These are phyloP conservation scores for Steinernema hermaphroditum DNA, from an alignment of 2,888 invertebrate species.

Conservation along the genomic window DNA sequence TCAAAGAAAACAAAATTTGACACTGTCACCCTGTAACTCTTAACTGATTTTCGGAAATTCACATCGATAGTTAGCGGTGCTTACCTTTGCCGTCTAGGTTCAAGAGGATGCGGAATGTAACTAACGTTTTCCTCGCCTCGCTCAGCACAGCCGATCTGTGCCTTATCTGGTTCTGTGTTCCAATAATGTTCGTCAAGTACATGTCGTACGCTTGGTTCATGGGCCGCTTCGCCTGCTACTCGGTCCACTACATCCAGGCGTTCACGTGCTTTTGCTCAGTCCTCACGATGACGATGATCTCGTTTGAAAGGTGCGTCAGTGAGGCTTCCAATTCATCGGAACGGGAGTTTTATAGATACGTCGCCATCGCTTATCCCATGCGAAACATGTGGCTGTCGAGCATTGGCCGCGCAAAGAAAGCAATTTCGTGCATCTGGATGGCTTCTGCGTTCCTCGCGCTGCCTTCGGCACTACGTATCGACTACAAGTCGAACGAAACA, in stretches of 20 bases:
- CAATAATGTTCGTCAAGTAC: conserved; percentile 69
- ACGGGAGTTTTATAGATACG: conserved; percentile 71
- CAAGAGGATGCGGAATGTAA: conserved; percentile 69
- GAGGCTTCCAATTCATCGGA: not conserved
- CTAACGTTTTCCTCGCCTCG: conserved; percentile 76
- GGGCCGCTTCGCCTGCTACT: conserved; percentile 75
- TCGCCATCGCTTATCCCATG: conserved; percentile 77
- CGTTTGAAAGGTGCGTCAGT: conserved; percentile 74
- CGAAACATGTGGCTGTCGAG: conserved; percentile 76
- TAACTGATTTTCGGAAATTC: too few species aligned
- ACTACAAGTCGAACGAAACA: conserved; percentile 48
- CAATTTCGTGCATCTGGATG: conserved; percentile 73
- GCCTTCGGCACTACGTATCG: conserved; percentile 74
- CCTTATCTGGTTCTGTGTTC: conserved; percentile 76
- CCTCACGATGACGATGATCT: conserved; percentile 76
- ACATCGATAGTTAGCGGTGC: too few species aligned
- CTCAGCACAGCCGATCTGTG: conserved; percentile 76
- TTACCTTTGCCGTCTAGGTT: too few species aligned
- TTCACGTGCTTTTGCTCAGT: conserved; percentile 77
- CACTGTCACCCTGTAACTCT: too few species aligned
- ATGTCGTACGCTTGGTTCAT: conserved; percentile 76
- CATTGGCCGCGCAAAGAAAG: conserved; percentile 73
- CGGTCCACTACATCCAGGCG: conserved; percentile 76
- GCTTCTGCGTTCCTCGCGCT: conserved; percentile 73
- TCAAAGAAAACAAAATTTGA: too few species aligned